phyloP scores from a whole-genome alignment of 2,888 invertebrate species.

The Sturmia bella region DNA sequence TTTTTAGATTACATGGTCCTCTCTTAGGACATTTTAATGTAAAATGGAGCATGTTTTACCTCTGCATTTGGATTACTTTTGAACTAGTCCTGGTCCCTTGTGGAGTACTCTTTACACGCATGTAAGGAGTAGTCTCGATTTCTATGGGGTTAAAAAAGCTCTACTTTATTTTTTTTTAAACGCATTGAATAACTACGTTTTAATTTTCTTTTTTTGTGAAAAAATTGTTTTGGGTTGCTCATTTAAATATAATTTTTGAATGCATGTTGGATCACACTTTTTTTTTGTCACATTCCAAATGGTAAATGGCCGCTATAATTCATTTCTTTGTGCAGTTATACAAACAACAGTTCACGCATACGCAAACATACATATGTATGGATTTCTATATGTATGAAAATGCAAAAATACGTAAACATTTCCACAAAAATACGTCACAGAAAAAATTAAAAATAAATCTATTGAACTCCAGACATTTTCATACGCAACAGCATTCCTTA shows the following conservation, averaged over 20 bases:
- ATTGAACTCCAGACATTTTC: slow-evolving; percentile 20
- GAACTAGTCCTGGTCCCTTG: too few species aligned
- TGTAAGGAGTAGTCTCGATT: too few species aligned
- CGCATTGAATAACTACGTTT: too few species aligned
- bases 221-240: background rate
- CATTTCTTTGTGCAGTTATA: background rate
- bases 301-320: slow-evolving; percentile 11
- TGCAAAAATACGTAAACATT: background rate
- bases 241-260: slow-evolving; percentile 12
- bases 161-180: too few species aligned
- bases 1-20: too few species aligned
- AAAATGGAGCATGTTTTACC: too few species aligned
- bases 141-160: too few species aligned
- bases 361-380: background rate
- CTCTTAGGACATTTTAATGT: too few species aligned
- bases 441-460: slow-evolving; percentile 21
- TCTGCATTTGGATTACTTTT: too few species aligned
- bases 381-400: too few species aligned
- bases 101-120: too few species aligned
- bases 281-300: slow-evolving; percentile 4
- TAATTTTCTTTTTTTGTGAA: background rate
- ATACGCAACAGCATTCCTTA: slow-evolving; percentile 2
- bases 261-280: slow-evolving; percentile 26
- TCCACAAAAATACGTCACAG: slow-evolving; percentile 23
- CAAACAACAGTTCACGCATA: background rate